A percentile compares a stretch with the other conserved stretches of the same genome.
These are phyloP conservation scores for Xenopus laevis DNA, from an alignment of 2,113 vertebrate species.

Conservation along the genomic window DNA sequence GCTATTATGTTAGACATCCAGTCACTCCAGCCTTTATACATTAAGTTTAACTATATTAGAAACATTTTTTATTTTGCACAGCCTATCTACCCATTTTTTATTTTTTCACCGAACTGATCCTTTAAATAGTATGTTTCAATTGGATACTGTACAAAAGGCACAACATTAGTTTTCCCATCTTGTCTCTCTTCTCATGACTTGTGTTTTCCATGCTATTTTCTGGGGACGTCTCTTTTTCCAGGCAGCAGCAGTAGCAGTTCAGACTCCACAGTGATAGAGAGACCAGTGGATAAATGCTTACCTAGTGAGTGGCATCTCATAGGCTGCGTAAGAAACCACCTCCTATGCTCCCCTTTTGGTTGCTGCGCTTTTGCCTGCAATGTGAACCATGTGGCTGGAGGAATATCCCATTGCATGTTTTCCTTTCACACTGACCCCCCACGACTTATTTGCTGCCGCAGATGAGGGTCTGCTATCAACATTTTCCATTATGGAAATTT, in stretches of 20 bases:
- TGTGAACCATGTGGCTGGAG: constrained; percentile 41
- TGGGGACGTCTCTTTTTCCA: constrained; percentile 76
- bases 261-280: constrained; percentile 77
- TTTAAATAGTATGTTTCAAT: too few relatives aligned
- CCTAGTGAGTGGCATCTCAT: constrained; percentile 86
- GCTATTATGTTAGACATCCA: too few relatives aligned
- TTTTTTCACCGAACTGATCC: too few relatives aligned
- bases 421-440: constrained; percentile 54
- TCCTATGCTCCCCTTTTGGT: constrained; percentile 59
- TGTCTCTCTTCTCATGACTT: constrained; percentile 51
- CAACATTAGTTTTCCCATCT: background rate
- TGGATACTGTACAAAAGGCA: too few relatives aligned
- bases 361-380: constrained; percentile 57
- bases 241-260: constrained; percentile 82
- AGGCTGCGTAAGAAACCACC: constrained; percentile 66
- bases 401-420: constrained; percentile 60
- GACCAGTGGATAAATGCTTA: constrained; percentile 79
- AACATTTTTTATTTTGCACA: too few relatives aligned
- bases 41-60: too few relatives aligned
- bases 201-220: constrained; percentile 51
- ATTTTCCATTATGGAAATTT: too few relatives aligned
- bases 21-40: too few relatives aligned
- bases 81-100: too few relatives aligned
- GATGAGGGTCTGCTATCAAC: background rate
- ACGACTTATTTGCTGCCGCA: constrained; percentile 44